Evolutionary conservation across 2,113 vertebrate genomes (phyloP), one percentile per base, ranked within the genome.

Genomic region (Pyrgilauda ruficollis): DNA sequence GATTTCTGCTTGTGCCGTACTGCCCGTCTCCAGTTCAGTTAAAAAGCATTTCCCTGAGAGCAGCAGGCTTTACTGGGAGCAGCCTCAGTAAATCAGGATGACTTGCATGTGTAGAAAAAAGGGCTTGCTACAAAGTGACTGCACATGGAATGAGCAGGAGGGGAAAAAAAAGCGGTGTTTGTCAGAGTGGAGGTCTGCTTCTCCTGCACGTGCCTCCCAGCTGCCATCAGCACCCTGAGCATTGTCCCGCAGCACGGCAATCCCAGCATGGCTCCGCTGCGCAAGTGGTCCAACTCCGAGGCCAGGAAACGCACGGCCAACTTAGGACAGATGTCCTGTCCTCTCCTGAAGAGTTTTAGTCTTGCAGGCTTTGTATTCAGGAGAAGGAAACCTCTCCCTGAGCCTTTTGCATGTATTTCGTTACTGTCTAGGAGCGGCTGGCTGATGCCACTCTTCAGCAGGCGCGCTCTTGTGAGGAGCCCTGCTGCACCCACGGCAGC

Each of bases 231-330:
- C 61, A 20, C 1, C 0, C 37, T 9, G 56, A 41, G n/a, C 37
- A 12, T 49, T 0, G 0, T 53, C 58, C 53, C 0, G 0, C 8
- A 0, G 49, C 2, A 0, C 41, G 20, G 67, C 26, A 23, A 64
- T 53, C 53, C 67, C 68, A 21, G 37, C 3, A 1, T 6, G 2
- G 73, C 63, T 52, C 72, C 0, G 0, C 4, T 24, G 59, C 58
- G n/a, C 0, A 0, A 64, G 35, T 0, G 0, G 11, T 63, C 47
- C 33, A 11, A 28, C 59, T 27, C 30, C 0, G 0, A 43, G 43
- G 28, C 28, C 37, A 23, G 75, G 70, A 81, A 28, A 62, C 6
- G 1, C 62, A 19, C 1, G 0, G 41, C 33, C 52, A 35, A 0
- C 46, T 58, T 1, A 1, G 58, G 22, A 78, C 4, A 1, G 9